Conservation (phyloP, 2,888 invertebrate genomes). For the Trichopoda pennipes region DNA sequence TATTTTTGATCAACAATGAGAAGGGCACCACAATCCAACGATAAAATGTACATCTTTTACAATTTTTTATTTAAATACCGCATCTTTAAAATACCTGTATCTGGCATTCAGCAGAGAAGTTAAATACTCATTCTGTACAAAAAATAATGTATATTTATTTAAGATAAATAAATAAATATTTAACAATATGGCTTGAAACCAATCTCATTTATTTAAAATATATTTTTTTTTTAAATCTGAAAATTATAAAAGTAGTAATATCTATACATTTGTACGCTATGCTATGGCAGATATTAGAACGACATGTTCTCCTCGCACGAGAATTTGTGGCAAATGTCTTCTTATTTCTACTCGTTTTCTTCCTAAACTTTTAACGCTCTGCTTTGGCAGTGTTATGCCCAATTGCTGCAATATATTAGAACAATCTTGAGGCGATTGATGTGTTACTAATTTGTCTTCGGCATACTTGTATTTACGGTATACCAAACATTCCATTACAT, state of each 20-base stretch:
- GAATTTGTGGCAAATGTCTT: slow-evolving; percentile 85
- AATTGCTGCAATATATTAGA: slow-evolving; percentile 80
- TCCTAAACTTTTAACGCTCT: slow-evolving; percentile 83
- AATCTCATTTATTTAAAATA: too few species aligned
- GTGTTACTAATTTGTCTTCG: slow-evolving; percentile 73
- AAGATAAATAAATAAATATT: too few species aligned
- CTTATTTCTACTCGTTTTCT: slow-evolving; percentile 86
- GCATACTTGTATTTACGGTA: slow-evolving; percentile 82
- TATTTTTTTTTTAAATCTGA: too few species aligned
- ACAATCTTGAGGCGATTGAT: slow-evolving; percentile 78
- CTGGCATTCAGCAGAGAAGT: too few species aligned
- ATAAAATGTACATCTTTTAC: too few species aligned
- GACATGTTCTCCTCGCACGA: slow-evolving; percentile 90
- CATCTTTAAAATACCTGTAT: too few species aligned
- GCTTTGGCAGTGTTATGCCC: slow-evolving; percentile 82
- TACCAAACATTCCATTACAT: slow-evolving; percentile 91
- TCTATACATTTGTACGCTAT: background rate
- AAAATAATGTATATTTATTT: too few species aligned
- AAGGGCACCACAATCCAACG: too few species aligned
- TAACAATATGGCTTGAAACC: too few species aligned
- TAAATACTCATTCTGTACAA: too few species aligned
- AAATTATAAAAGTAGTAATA: background rate
- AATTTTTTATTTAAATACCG: too few species aligned
- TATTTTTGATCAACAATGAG: too few species aligned
- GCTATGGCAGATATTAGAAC: slow-evolving; percentile 81